Base-by-base conservation (phyloP, 2,888 invertebrate genomes). In the Encarsia formosa region DNA sequence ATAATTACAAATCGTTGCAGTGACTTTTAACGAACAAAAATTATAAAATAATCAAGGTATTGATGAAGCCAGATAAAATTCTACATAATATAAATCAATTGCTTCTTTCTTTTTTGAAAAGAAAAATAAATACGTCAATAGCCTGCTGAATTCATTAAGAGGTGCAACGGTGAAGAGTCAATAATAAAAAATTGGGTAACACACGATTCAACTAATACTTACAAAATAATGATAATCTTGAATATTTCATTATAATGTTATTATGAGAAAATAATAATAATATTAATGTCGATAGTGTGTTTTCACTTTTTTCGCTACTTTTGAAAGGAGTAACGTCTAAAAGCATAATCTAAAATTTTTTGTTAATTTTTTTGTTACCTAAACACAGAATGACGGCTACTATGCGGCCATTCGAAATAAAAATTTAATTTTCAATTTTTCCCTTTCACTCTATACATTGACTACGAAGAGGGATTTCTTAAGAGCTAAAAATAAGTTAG, bases 401-500 rank as follows among this genome's bases (percentile, higher is more conserved):
- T 37, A 29, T 35, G 29, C 20, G 23, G 43, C 29, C 47, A 24
- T 32, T 35, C 41, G 37, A 39, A 29, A 26, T 45, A 54, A 29
- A 54, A 45, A 45, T 48, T 44, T 44, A 24, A 49, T 42, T 44
- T 50, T 59, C 56, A 58, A 58, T 63, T 59, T 50, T 56, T 56
- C 52, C 45, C 11, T 49, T 46, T 49, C 57, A 59, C 58, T 61
- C 61, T 64, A 60, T 60, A 63, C 67, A 68, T 65, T 67, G 67
- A 70, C 68, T 69, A 67, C 67, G 59, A 58, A 64, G 62, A 58
- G 58, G 62, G 60, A 52, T 56, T 52, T 49, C 61, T 61, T 63
- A 62, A 45, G 22, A 49, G 47, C 64, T 69, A 70, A 53, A 58
- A 69, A 70, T 68, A 69, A 69, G 69, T 69, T 67, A 69, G 65